Evolutionary conservation across 2,797 vertebrate genomes (phyloP).

Genomic region (Argya squamiceps): DNA sequence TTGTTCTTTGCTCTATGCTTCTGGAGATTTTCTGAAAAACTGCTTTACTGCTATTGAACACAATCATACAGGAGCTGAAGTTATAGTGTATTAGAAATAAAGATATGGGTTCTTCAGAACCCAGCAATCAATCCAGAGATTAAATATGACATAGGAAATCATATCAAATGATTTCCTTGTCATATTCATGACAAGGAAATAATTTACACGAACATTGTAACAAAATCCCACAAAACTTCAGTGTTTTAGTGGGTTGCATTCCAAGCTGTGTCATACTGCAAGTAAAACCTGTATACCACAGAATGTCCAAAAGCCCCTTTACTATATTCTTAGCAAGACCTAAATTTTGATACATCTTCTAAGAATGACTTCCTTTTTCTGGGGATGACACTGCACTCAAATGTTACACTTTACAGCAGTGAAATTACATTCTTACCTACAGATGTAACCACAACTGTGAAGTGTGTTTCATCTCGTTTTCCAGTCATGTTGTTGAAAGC

Average conservation of each 20-base stretch:
- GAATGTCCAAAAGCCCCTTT: not conserved
- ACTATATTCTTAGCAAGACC: not conserved
- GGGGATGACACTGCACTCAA: not conserved
- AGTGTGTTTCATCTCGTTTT: constrained; percentile 86
- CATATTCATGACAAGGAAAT: no score
- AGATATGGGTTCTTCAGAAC: not conserved
- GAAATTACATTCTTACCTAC: constrained; percentile 77
- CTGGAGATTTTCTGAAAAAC: not conserved
- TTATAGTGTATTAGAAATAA: not conserved
- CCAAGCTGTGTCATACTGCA: accelerated
- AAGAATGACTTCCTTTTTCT: not conserved
- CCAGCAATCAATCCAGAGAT: not conserved
- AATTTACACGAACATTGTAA: not conserved
- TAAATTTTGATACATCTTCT: not conserved
- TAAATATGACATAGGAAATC: no score
- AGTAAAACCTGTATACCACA: not conserved
- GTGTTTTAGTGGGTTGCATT: not conserved
- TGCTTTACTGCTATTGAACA: not conserved
- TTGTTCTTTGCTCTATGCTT: not conserved
- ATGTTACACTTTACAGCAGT: not conserved
- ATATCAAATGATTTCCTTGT: no score
- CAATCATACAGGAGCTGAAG: not conserved
- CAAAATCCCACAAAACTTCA: not conserved
- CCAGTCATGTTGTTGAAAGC: constrained; percentile 93
- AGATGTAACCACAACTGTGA: constrained; percentile 89